Conservation (phyloP, 2,888 invertebrate species). For the Synanthedon andrenaeformis region DNA sequence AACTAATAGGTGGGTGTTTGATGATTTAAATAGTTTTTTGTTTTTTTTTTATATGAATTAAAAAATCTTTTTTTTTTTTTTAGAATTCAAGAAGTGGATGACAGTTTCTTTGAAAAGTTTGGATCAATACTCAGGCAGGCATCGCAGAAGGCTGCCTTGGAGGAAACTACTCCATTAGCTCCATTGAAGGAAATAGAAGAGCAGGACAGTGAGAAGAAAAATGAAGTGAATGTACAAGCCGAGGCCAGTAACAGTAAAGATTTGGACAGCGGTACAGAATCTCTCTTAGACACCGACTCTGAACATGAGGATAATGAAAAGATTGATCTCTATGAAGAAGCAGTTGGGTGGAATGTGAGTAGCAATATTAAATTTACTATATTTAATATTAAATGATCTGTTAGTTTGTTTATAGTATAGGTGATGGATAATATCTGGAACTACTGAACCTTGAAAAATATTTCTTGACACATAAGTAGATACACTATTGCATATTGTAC, state of each 20-base stretch:
- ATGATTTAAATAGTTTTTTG: background rate
- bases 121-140: slow-evolving; percentile 78
- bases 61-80: background rate
- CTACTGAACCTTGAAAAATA: too few species aligned
- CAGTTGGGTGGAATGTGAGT: slow-evolving; percentile 84
- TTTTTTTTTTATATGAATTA: background rate
- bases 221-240: slow-evolving; percentile 38
- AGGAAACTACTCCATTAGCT: slow-evolving; percentile 68
- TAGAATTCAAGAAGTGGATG: slow-evolving; percentile 85
- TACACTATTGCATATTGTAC: too few species aligned
- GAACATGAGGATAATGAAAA: slow-evolving; percentile 75
- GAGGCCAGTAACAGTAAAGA: slow-evolving; percentile 47
- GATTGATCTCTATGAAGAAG: slow-evolving; percentile 72
- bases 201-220: slow-evolving; percentile 51
- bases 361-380: slow-evolving; percentile 3
- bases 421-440: too few species aligned
- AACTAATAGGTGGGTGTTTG: too few species aligned
- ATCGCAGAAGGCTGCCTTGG: slow-evolving; percentile 68
- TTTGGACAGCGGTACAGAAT: slow-evolving; percentile 67
- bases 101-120: slow-evolving; percentile 87
- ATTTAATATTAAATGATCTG: background rate
- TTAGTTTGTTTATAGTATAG: too few species aligned
- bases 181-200: slow-evolving; percentile 58
- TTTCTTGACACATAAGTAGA: too few species aligned
- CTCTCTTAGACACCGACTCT: slow-evolving; percentile 73